These are phyloP conservation scores for Pandion haliaetus DNA, from an alignment of 2,113 vertebrate species.

Conservation along the genomic window DNA sequence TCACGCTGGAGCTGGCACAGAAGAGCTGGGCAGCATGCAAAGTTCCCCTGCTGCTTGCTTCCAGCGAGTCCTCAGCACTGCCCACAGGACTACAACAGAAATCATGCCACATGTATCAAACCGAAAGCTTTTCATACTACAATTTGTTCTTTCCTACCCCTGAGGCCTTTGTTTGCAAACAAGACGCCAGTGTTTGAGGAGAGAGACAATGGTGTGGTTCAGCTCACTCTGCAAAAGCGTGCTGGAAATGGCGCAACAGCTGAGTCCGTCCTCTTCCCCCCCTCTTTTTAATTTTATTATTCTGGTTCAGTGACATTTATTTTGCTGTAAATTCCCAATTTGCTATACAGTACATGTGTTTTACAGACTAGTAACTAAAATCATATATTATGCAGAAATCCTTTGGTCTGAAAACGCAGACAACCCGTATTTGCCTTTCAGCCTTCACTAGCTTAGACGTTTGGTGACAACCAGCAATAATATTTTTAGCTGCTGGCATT, in stretches of 20 bases:
- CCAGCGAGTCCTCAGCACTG: background rate
- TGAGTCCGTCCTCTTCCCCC: background rate
- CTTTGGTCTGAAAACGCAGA: background rate
- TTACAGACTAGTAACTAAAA: background rate
- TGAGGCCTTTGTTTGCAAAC: constrained; percentile 10
- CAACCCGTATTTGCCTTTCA: background rate
- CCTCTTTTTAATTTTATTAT: background rate
- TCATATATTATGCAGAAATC: background rate
- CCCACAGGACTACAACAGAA: background rate
- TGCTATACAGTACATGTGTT: background rate
- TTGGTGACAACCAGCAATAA: background rate
- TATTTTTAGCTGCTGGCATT: background rate
- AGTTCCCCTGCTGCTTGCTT: background rate
- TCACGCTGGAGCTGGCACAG: fast-evolving
- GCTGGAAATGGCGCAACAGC: background rate
- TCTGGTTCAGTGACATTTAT: background rate
- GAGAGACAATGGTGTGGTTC: constrained; percentile 28
- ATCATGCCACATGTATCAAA: background rate
- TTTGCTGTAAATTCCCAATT: background rate
- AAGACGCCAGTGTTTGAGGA: background rate
- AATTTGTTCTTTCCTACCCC: background rate
- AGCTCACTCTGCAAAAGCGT: background rate
- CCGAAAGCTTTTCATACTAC: background rate
- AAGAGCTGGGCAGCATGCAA: fast-evolving
- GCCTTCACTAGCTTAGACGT: background rate